Evolutionary conservation across 2,113 vertebrate genomes (phyloP).

Genomic region (Murina feae): DNA sequence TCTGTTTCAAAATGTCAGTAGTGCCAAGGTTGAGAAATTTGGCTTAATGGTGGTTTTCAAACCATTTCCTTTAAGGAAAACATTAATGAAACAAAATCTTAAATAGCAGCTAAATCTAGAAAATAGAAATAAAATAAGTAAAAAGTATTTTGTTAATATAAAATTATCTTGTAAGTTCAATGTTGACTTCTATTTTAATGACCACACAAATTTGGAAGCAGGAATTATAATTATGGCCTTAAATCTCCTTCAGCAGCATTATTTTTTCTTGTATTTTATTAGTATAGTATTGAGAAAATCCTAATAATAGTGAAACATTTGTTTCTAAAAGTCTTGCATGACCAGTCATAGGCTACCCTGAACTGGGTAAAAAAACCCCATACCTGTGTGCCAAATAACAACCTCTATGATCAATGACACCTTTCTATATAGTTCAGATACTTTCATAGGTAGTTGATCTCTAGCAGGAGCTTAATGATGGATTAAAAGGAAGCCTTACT

Average conservation of each 20-base stretch:
- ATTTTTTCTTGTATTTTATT: neutral
- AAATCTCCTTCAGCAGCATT: neutral
- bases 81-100: neutral
- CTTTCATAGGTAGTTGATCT: neutral
- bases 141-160: neutral
- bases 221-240: neutral
- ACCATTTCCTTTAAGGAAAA: neutral
- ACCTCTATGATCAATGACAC: neutral
- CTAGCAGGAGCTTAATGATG: neutral
- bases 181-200: neutral
- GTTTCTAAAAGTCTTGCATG: neutral
- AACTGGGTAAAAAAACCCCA: neutral
- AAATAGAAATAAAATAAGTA: neutral
- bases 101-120: neutral
- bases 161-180: neutral
- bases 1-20: neutral
- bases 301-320: neutral
- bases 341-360: neutral
- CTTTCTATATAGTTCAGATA: neutral
- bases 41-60: neutral
- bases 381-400: neutral
- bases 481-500: neutral
- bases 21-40: neutral
- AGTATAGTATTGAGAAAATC: neutral
- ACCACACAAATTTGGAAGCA: neutral